Base-by-base conservation (phyloP, 2,888 invertebrate species). In the Plusia festucae region DNA sequence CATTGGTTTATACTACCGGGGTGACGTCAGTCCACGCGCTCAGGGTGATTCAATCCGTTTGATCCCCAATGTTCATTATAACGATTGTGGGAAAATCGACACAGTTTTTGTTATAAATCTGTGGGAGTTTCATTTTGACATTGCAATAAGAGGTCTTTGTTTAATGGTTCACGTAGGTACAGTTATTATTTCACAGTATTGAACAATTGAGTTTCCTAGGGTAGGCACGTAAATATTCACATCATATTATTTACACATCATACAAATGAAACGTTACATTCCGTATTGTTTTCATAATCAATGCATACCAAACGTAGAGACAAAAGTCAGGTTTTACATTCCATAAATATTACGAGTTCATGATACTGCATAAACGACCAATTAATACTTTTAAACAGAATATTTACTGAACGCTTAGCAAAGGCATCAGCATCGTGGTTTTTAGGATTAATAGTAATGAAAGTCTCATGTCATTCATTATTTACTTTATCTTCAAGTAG, bases 61-160 rank as follows among this genome's bases (percentile, higher is more conserved):
- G 89, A 92, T 92, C 93, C 90, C 90, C 85, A 82, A 84, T 84
- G 81, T 88, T 91, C 86, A 91, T 88, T 85, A 84, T 84, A 85
- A 86, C 86, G 90, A 89, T 91, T 94, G 94, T 95, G 94, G 95
- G 94, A 95, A 94, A 92, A 91, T 91, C 85, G 85, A 88, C 89
- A 89, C 85, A 88, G 90, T 93, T 91, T 91, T 92, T 93, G 90
- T 91, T 91, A 90, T 89, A 90, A 93, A 91, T 92, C 91, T 90
- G 92, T 94, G 94, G 92, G 94, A 94, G 94, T 93, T 90, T 88
- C 90, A 84, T 90, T 93, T 90, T 91, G 90, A 91, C 89, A 83
- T 84, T 78, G 80, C 83, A 82, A 87, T 85, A 76, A 66, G 80
- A 73, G 80, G 70, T 77, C 81, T 87, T 90, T 89, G 87, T 90